Conservation (phyloP, 2,888 invertebrate species). For the Athalia cordata region DNA sequence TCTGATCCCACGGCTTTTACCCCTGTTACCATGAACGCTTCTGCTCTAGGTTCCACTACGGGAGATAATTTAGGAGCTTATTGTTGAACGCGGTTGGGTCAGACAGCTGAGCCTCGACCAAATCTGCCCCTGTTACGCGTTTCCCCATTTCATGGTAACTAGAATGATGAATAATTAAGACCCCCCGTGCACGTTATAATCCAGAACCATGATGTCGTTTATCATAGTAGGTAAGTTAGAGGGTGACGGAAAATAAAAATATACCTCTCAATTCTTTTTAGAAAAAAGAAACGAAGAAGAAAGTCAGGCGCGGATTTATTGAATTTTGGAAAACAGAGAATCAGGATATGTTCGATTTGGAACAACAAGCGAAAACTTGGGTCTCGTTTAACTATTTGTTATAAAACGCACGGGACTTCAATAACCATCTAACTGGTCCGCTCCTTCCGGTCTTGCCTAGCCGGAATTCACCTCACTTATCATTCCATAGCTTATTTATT, state of each 20-base stretch:
- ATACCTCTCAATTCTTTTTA: too few species aligned
- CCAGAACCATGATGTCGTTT: too few species aligned
- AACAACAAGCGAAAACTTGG: conserved; percentile 35
- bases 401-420: not conserved
- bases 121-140: not conserved
- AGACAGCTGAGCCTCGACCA: conserved; percentile 5
- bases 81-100: conserved; percentile 7
- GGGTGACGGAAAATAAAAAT: too few species aligned
- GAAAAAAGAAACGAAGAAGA: too few species aligned
- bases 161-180: not conserved
- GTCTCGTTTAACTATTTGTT: not conserved
- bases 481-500: too few species aligned
- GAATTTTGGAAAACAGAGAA: too few species aligned
- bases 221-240: too few species aligned
- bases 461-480: too few species aligned
- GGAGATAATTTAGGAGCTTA: conserved; percentile 24
- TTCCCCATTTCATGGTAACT: not conserved
- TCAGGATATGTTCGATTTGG: not conserved
- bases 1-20: conserved; percentile 16
- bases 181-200: not conserved
- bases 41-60: conserved; percentile 14
- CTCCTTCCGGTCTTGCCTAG: too few species aligned
- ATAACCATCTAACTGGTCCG: too few species aligned
- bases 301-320: too few species aligned
- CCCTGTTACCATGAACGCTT: not conserved